phyloP scores from a whole-genome alignment of 1,140 invertebrate genomes.

The Micrasema longulum region DNA sequence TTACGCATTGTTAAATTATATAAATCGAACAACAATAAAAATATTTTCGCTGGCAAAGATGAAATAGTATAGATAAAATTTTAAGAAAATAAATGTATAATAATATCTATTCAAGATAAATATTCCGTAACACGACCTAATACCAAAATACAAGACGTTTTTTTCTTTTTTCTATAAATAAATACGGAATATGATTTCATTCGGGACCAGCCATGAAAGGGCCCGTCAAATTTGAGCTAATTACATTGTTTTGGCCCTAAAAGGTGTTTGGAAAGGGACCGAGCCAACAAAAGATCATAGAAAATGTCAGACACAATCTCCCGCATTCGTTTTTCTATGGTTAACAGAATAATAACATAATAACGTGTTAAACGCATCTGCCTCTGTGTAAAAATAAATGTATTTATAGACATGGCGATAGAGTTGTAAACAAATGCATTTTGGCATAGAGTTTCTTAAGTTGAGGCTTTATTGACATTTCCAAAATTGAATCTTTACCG shows the following conservation, averaged over 20 bases:
- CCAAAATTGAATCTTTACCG: too few relatives aligned
- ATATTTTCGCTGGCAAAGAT: slow-evolving; percentile 1
- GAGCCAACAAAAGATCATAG: slow-evolving; percentile 22
- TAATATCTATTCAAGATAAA: background rate
- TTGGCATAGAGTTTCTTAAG: too few relatives aligned
- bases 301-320: slow-evolving; percentile 17
- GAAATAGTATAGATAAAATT: background rate
- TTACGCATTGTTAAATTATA: too few relatives aligned
- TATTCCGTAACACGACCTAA: background rate
- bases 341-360: slow-evolving; percentile 49
- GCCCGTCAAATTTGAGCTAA: slow-evolving; percentile 45
- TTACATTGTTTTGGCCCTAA: slow-evolving; percentile 48
- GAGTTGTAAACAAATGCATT: too few relatives aligned
- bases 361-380: slow-evolving; percentile 43
- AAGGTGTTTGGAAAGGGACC: slow-evolving; percentile 41
- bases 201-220: slow-evolving; percentile 7
- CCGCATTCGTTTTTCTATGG: slow-evolving; percentile 6
- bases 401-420: too few relatives aligned
- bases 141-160: background rate
- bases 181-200: slow-evolving; percentile 39
- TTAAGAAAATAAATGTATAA: background rate
- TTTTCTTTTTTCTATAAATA: background rate
- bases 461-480: too few relatives aligned
- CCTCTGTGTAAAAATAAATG: slow-evolving; percentile 3
- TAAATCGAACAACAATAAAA: background rate